Evolutionary conservation across 2,113 vertebrate species (phyloP), one percentile per base, ranked within the genome.

Genomic region (Astur gentilis): DNA sequence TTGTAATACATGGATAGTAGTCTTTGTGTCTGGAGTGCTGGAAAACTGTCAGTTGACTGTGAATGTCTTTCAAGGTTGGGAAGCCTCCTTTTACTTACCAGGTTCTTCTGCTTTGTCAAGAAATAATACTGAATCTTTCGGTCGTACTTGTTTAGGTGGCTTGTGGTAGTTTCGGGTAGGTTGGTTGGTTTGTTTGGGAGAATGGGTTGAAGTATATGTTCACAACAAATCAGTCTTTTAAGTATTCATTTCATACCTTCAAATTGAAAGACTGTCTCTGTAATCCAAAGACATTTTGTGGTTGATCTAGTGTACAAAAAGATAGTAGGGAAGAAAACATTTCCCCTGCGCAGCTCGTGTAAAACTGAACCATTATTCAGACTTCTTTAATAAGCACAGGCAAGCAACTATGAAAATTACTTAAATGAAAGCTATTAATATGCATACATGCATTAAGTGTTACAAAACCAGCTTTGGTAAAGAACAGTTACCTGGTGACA

Each of bases 401-500:
- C 94, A 87, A 3, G 6, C 73, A 93, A 14, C 65, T 91, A 75
- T 82, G 90, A 75, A 95, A 93, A 82, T 82, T 27, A 93, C 57
- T 75, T 93, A 87, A 94, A 81, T 96, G 64, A 93, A 87, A 85
- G 29, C 45, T 16, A 58, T 95, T 95, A 81, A 94, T 85, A 95
- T 64, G 85, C 84, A 87, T 64, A 50, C 72, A 66, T 87, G 80
- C 82, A 84, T 84, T 84, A 87, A 81, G 60, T 58, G 72, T 95
- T 94, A 95, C 84, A 91, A 93, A 96, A 94, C 52, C 57, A 71
- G 78, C 78, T 85, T 84, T n/a, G 15, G 22, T 90, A 25, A 71
- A 71, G 90, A 96, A 82, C 90, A 82, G 87, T 95, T 97, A 95
- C 84, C 38, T 87, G 73, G 64, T 91, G 78, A 94, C 64, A 20